These are phyloP conservation scores for Dicerorhinus sumatrensis DNA, from an alignment of 2,113 vertebrate species.

Conservation along the genomic window DNA sequence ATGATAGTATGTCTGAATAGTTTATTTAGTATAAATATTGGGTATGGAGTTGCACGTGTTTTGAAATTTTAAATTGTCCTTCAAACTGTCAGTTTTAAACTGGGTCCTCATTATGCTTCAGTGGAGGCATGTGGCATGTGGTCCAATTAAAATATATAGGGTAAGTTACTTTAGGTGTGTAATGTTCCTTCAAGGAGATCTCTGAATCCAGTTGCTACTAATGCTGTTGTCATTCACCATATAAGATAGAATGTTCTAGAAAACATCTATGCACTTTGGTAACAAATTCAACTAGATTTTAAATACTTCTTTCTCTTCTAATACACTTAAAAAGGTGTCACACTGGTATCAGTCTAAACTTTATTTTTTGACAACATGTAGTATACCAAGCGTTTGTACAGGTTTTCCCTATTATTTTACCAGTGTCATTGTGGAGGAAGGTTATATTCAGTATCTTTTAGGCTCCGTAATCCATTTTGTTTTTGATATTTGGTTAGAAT, in stretches of 20 bases:
- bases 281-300: conserved; percentile 33
- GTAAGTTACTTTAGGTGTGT: conserved; percentile 41
- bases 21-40: conserved; percentile 49
- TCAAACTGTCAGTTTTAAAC: conserved; percentile 59
- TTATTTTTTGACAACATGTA: conserved; percentile 1
- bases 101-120: conserved; percentile 44
- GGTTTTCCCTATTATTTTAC: conserved; percentile 6
- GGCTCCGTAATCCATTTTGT: not conserved
- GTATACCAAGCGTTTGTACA: not conserved
- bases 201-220: not conserved
- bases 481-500: conserved; percentile 49
- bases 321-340: not conserved
- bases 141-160: not conserved
- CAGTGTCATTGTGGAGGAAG: conserved; percentile 18
- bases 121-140: not conserved
- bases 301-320: conserved; percentile 28
- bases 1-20: not conserved
- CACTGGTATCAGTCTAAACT: not conserved
- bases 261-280: not conserved
- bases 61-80: conserved; percentile 61
- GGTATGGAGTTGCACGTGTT: conserved; percentile 23
- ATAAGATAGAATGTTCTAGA: conserved; percentile 17
- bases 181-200: conserved; percentile 33
- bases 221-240: conserved; percentile 29
- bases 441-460: conserved; percentile 16